Evolutionary conservation across 2,113 vertebrate genomes (phyloP), one percentile per base, ranked within the genome.

Genomic region (Cottus gobio): DNA sequence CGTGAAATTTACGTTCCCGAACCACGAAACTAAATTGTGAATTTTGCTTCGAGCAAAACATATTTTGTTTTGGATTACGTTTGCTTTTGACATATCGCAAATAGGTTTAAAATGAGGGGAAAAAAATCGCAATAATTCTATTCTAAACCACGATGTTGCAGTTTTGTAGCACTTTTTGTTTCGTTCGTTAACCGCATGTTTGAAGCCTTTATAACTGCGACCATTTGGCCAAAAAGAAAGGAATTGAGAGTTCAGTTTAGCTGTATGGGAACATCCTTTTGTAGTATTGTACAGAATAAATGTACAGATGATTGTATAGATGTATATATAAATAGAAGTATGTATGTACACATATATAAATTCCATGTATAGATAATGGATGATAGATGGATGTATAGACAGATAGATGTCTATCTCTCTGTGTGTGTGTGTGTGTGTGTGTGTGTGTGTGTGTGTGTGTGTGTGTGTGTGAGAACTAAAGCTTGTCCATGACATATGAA

Each of bases 401-500:
- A 16, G 42, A 44, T 44, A 16, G 42, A 44, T 16, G 5, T 11
- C 1, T 42, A 42, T n/a, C n/a, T n/a, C n/a, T n/a, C n/a, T 58
- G 24, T 75, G 30, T 31, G 26, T 28, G 37, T 71, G 22, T 63
- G 18, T 28, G 70, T 56, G 42, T 44, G 61, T 64, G 61, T 24
- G 61, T 64, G 61, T 46, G 24, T 20, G 24, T 30, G 26, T 44
- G 34, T 58, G 39, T 62, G 64, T 75, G 60, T 77, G 44, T 36
- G 31, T 36, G 37, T 50, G 37, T 64, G 18, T 13, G 44, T 58
- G 70, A 58, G 57, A 46, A 63, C n/a, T 50, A 72, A 70, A 67
- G 48, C 46, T 66, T 65, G 66, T 89, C 79, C 34, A n/a, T 89
- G 79, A 77, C 65, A 83, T 77, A 58, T 82, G 63, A 30, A 34